Evolutionary conservation across 2,888 invertebrate genomes (phyloP).

Genomic region (Cephus sareptanus): DNA sequence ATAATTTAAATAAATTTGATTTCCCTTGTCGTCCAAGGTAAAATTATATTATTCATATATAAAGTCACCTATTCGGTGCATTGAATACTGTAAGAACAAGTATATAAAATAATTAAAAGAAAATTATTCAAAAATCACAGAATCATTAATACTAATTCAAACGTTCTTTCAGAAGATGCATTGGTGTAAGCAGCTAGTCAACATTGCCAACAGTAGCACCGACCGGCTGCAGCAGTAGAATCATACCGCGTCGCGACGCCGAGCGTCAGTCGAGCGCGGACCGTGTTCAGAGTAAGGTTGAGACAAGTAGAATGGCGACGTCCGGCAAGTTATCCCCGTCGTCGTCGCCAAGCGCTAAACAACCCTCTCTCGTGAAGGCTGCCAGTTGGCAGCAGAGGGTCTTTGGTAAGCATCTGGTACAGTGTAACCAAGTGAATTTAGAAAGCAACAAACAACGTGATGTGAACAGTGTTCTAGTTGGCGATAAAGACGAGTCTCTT

Average conservation of each 20-base stretch:
- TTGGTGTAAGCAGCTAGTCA: background rate
- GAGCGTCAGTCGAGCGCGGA: conserved; percentile 45
- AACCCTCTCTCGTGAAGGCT: conserved; percentile 6
- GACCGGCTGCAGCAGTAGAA: background rate
- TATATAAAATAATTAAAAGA: background rate
- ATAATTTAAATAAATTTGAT: background rate
- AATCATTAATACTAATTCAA: background rate
- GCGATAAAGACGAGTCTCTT: conserved; percentile 36
- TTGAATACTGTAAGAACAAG: background rate
- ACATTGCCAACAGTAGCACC: background rate
- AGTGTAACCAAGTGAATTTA: conserved; percentile 46
- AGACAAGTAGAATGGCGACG: conserved; percentile 33
- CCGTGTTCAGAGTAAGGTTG: conserved; percentile 28
- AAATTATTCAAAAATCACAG: background rate
- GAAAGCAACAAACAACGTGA: conserved; percentile 36
- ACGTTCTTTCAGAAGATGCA: background rate
- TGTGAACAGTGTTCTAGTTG: conserved; percentile 36
- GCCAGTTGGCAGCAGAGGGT: conserved; percentile 59
- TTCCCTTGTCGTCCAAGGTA: background rate
- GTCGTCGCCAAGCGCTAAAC: conserved; percentile 17
- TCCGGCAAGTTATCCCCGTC: conserved; percentile 25
- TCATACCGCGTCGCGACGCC: conserved; percentile 20
- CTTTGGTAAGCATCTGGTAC: conserved; percentile 58
- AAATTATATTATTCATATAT: background rate
- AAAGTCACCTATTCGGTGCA: background rate